Conservation (phyloP, 1,140 invertebrate species). For the Mya arenaria region DNA sequence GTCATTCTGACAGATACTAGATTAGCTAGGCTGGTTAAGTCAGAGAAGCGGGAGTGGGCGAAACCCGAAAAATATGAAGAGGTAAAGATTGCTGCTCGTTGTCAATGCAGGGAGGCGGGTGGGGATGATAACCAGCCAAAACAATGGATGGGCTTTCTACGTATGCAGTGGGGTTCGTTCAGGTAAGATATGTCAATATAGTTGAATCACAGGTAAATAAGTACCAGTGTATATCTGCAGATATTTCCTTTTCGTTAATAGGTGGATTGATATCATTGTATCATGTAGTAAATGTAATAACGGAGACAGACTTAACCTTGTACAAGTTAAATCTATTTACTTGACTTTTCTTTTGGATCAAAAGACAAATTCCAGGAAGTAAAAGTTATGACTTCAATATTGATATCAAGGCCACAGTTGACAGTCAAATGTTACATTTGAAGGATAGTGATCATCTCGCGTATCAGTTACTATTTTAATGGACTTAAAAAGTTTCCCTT, state of each 20-base stretch:
- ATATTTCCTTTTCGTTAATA: conserved; percentile 1
- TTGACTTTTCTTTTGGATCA: neutral
- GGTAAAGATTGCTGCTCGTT: neutral
- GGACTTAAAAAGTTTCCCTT: too few species aligned
- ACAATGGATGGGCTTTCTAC: conserved; percentile 34
- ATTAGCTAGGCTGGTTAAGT: conserved; percentile 17
- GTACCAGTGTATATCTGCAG: neutral
- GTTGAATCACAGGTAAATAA: neutral
- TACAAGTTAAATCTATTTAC: neutral
- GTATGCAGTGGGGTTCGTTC: conserved; percentile 26
- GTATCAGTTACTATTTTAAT: neutral
- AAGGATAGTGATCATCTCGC: neutral
- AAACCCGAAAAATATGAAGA: neutral
- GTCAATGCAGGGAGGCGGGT: conserved; percentile 24
- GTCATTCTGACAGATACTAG: conserved; percentile 12
- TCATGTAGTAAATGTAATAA: neutral
- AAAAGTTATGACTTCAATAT: too few species aligned
- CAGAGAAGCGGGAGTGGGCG: conserved; percentile 14
- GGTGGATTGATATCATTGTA: neutral
- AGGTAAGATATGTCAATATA: conserved; percentile 20
- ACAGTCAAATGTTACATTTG: neutral
- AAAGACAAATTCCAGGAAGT: neutral
- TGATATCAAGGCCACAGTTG: neutral
- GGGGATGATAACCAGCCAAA: conserved; percentile 21
- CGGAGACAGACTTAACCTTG: neutral